Conservation (phyloP, 2,888 invertebrate genomes). For the Ectobius pallidus region DNA sequence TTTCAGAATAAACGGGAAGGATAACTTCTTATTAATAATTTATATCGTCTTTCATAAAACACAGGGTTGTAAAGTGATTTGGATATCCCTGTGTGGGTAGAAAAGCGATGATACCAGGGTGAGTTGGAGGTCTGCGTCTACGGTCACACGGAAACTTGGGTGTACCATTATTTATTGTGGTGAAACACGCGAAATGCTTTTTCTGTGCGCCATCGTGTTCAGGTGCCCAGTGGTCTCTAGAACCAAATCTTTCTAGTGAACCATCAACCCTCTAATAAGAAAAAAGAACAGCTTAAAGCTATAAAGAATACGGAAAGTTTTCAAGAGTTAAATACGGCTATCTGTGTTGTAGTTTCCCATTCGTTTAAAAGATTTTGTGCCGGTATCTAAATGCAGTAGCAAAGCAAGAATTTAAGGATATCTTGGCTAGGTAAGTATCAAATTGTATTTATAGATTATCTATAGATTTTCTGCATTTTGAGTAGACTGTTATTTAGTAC, state of each 20-base stretch:
- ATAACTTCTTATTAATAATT: too few relatives aligned
- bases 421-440: too few relatives aligned
- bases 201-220: not conserved
- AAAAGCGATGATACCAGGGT: constrained; percentile 27
- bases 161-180: constrained; percentile 31
- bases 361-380: not conserved
- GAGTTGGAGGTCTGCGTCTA: not conserved
- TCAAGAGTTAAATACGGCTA: not conserved
- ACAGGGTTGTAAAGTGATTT: too few relatives aligned
- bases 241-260: not conserved
- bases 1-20: too few relatives aligned
- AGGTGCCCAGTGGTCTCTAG: not conserved
- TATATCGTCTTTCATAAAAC: too few relatives aligned
- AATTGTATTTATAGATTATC: too few relatives aligned
- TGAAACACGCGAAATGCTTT: constrained; percentile 31
- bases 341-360: not conserved
- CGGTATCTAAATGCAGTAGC: too few relatives aligned
- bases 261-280: not conserved
- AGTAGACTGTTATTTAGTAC: too few relatives aligned
- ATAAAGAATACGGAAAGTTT: not conserved
- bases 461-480: too few relatives aligned
- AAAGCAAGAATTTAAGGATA: too few relatives aligned
- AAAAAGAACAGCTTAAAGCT: not conserved
- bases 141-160: not conserved
- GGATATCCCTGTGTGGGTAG: too few relatives aligned